Base-by-base conservation (phyloP, 2,888 invertebrate genomes). In the Eilema griseolum region DNA sequence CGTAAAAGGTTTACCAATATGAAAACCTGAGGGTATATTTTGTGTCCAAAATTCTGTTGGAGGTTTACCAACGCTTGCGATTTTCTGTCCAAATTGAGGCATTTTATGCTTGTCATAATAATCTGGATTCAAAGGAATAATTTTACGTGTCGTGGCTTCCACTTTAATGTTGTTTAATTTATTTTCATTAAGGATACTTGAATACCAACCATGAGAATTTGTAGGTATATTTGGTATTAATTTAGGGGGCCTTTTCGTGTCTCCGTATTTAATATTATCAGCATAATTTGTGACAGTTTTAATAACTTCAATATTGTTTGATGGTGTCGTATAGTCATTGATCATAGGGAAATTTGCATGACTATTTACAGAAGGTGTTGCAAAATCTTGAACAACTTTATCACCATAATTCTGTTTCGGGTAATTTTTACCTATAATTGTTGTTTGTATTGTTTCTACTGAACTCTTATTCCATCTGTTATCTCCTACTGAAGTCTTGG, bases 291-390 rank as follows among this genome's bases (percentile, higher is more conserved):
- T 88, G 0, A 90, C 88, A 46, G 89, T 89, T 79, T 89, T 90
- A 0, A 88, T 70, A 61, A 85, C 73, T 26, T 74, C 67, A 12
- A 80, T 75, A 63, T 46, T 77, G 71, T 74, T 84, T 61, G 76
- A 67, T 16, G 83, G 74, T 37, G 83, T 73, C 2, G 73, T 79
- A 66, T 86, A 76, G 56, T 93, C 94, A 77, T 92, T 92, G 23
- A 90, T 87, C 91, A 94, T 92, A 2, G 95, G 95, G 85, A 95
- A 95, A 82, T 95, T 95, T 0, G 95, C 95, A 75, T 95, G 95
- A 81, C 95, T 95, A 70, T 95, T 95, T 16, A 87, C 60, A 65
- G 92, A 90, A 23, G 88, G 82, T 23, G 82, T 70, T 70, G 73
- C 64, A 33, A 79, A 70, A 37, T 84, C 67, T 24, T 72, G 71